A percentile compares a stretch with the other conserved stretches of the same genome.
phyloP scores from a whole-genome alignment of 2,888 invertebrate genomes.

The Mamestra brassicae region DNA sequence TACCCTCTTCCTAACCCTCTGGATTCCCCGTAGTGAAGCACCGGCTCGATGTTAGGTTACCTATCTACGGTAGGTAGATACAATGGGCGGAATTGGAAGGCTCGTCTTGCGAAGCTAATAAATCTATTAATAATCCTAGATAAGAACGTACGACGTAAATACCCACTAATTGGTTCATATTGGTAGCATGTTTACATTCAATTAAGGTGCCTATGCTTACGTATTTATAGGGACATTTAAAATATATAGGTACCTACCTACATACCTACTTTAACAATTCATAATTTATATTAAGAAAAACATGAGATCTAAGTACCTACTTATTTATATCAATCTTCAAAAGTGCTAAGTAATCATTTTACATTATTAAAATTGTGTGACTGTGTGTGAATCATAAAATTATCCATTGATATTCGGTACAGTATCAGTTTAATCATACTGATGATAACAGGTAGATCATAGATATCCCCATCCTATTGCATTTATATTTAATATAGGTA shows the following conservation, averaged over 20 bases:
- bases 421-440: slow-evolving; percentile 1
- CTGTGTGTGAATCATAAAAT: slow-evolving; percentile 17
- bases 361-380: not conserved
- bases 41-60: no score
- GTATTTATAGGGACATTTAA: slow-evolving; percentile 5
- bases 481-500: not conserved
- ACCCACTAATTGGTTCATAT: not conserved
- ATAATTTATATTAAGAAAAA: not conserved
- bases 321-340: not conserved
- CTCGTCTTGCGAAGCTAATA: not conserved
- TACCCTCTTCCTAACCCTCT: no score
- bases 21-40: no score
- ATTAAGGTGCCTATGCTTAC: not conserved
- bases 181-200: slow-evolving; percentile 12
- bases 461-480: not conserved
- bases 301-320: not conserved
- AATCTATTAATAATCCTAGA: slow-evolving; percentile 8
- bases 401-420: not conserved
- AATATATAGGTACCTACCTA: not conserved
- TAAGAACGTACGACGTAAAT: not conserved
- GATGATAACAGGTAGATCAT: no score
- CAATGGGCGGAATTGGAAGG: not conserved
- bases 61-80: not conserved
- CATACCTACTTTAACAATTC: not conserved
- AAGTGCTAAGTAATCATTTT: not conserved